Evolutionary conservation across 2,113 vertebrate species (phyloP).

Genomic region (Pterocles gutturalis): DNA sequence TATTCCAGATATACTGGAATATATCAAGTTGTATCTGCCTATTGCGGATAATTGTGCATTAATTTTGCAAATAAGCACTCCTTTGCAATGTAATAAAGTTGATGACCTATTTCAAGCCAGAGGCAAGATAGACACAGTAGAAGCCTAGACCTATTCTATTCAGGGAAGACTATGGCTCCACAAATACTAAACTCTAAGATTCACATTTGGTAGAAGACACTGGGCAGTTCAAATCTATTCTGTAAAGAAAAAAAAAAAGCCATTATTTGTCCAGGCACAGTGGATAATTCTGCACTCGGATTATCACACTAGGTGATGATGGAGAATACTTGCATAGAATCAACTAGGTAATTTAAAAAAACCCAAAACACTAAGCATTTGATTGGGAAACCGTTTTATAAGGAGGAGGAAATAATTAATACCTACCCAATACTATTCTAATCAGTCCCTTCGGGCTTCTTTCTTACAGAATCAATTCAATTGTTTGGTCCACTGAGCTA

Average conservation of each 20-base stretch:
- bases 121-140: background rate
- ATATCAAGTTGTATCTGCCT: conserved; percentile 41
- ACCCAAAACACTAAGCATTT: background rate
- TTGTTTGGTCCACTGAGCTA: background rate
- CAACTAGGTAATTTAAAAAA: background rate
- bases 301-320: background rate
- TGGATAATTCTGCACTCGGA: background rate
- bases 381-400: background rate
- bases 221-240: background rate
- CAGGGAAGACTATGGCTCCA: background rate
- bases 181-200: background rate
- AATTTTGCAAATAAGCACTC: conserved; percentile 60
- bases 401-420: background rate
- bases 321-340: background rate
- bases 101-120: conserved; percentile 28
- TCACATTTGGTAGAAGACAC: background rate
- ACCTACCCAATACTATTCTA: background rate
- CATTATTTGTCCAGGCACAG: background rate
- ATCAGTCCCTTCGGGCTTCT: background rate
- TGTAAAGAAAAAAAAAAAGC: background rate
- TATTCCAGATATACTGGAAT: conserved; percentile 45
- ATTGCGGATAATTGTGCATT: conserved; percentile 38
- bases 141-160: background rate
- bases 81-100: conserved; percentile 46
- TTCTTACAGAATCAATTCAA: background rate